These are phyloP conservation scores for Zoanthus sociatus DNA, from an alignment of 92 coral and sea anemone genomes.

Conservation along the genomic window DNA sequence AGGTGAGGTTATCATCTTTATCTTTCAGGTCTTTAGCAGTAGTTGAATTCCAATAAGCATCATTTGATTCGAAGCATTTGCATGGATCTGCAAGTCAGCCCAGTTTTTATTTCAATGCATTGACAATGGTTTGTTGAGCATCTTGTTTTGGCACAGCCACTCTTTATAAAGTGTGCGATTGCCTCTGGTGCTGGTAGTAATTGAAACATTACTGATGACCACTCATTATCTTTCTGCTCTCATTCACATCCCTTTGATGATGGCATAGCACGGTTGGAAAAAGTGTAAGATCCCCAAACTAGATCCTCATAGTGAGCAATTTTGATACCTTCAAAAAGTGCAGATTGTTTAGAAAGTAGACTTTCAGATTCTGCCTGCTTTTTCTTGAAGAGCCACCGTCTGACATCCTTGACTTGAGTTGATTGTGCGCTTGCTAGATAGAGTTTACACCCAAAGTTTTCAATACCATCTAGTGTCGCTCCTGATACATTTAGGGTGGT, in stretches of 20 bases:
- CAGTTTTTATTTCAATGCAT: too few species aligned
- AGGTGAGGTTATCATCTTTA: too few species aligned
- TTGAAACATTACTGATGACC: background rate
- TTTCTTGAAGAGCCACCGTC: background rate
- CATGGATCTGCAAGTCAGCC: too few species aligned
- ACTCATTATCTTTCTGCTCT: too few species aligned
- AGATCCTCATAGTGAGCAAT: background rate
- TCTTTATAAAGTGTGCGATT: background rate
- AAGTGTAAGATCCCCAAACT: background rate
- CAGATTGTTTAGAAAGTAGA: background rate
- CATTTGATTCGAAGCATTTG: too few species aligned
- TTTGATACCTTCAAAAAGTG: background rate
- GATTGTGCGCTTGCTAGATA: background rate
- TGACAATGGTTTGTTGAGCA: too few species aligned
- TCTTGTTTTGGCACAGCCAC: too few species aligned
- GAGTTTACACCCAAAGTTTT: background rate
- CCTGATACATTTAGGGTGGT: constrained; percentile 1
- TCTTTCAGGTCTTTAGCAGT: too few species aligned
- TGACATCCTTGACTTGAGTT: constrained; percentile 19
- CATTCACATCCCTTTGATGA: background rate
- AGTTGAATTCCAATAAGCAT: background rate
- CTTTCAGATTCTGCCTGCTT: background rate
- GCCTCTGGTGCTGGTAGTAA: background rate
- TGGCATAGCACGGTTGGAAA: background rate
- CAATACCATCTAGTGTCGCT: background rate